These are phyloP conservation scores for Glareola pratincola DNA, from an alignment of 2,113 vertebrate genomes.

Conservation along the genomic window DNA sequence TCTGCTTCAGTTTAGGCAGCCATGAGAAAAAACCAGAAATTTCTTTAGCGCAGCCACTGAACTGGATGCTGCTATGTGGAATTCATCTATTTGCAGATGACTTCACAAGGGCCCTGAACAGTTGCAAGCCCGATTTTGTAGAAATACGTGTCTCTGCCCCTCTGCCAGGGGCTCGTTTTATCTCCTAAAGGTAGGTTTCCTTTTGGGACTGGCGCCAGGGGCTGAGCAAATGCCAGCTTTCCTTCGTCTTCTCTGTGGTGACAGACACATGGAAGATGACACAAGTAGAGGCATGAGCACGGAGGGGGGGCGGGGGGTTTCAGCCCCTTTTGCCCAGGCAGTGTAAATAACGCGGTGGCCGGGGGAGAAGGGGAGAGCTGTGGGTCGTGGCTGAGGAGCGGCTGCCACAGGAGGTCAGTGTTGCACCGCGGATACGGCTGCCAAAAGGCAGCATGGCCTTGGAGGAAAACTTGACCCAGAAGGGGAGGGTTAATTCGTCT, in stretches of 20 bases:
- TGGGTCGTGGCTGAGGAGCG: neutral
- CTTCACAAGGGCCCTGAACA: neutral
- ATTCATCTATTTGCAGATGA: neutral
- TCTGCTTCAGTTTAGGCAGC: neutral
- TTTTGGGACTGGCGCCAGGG: neutral
- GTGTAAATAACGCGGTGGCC: fast-evolving
- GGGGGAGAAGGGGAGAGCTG: neutral
- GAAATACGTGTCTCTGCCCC: fast-evolving
- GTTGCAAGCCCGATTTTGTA: neutral
- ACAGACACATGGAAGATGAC: fast-evolving
- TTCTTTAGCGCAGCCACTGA: fast-evolving
- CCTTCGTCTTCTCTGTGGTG: neutral
- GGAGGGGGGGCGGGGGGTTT: fast-evolving
- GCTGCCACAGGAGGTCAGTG: conserved; percentile 71
- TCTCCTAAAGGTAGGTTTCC: neutral
- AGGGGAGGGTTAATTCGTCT: neutral
- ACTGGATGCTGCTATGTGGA: neutral
- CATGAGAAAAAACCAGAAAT: neutral
- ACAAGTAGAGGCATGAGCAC: fast-evolving
- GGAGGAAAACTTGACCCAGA: conserved; percentile 13
- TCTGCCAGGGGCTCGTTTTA: neutral
- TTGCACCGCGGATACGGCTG: conserved; percentile 19
- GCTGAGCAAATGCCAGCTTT: neutral
- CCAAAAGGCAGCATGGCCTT: neutral
- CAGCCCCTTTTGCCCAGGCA: neutral